A percentile compares a stretch with the other conserved stretches of the same genome.
phyloP scores from a whole-genome alignment of 2,113 vertebrate genomes.

The Tragelaphus strepsiceros region DNA sequence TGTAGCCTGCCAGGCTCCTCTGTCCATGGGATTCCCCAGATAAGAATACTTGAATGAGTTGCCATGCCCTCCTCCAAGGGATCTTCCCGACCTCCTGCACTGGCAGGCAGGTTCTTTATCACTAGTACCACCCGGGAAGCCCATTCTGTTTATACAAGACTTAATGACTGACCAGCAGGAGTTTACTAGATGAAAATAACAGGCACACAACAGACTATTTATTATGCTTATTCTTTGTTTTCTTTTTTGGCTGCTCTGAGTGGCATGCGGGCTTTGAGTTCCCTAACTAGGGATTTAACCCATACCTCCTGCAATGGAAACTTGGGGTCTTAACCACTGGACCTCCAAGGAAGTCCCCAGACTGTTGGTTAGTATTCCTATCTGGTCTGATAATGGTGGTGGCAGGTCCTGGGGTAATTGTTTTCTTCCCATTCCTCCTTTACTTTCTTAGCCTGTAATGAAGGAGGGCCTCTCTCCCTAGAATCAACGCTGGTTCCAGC shows the following conservation, averaged over 20 bases:
- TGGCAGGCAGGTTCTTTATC: background rate
- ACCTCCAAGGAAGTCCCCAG: background rate
- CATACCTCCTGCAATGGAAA: no score
- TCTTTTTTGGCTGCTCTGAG: background rate
- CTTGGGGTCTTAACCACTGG: background rate
- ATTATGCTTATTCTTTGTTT: background rate
- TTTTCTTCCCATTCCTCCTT: background rate
- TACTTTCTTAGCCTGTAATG: background rate
- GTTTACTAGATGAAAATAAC: fast-evolving
- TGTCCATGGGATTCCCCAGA: background rate
- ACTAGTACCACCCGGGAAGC: background rate
- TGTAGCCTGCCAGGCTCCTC: background rate
- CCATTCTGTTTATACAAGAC: background rate
- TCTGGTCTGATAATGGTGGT: background rate
- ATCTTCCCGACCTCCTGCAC: background rate
- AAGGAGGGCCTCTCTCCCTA: background rate
- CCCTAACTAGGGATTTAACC: background rate
- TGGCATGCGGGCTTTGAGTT: background rate
- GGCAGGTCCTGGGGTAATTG: background rate
- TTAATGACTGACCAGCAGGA: background rate
- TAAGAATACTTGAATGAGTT: background rate
- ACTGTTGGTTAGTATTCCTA: background rate
- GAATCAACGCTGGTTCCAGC: background rate
- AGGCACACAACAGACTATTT: background rate
- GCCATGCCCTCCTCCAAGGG: background rate